phyloP scores from a whole-genome alignment of 2,113 vertebrate genomes.

The Nyctereutes procyonoides region DNA sequence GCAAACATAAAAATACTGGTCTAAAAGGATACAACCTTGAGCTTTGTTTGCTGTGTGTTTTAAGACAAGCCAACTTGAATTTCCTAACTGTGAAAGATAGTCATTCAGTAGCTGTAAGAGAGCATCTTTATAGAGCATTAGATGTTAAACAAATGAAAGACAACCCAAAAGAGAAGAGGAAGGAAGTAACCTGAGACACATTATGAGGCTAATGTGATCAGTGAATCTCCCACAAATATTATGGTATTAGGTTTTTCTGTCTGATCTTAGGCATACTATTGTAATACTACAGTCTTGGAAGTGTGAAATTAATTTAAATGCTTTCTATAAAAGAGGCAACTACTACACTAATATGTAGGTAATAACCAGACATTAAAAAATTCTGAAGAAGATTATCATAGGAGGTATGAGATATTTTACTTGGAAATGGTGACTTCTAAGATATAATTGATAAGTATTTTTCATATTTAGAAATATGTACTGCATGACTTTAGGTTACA shows the following conservation, averaged over 20 bases:
- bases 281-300: neutral
- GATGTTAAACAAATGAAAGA: neutral
- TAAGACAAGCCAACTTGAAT: neutral
- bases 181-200: neutral
- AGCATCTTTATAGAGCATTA: neutral
- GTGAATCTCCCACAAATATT: neutral
- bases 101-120: neutral
- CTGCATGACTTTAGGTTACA: neutral
- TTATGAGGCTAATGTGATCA: neutral
- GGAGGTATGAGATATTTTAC: neutral
- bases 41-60: neutral
- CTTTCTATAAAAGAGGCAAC: neutral
- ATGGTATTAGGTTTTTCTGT: neutral
- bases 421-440: neutral
- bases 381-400: neutral
- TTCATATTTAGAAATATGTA: neutral
- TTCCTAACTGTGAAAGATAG: neutral
- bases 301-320: neutral
- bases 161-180: neutral
- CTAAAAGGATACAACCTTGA: neutral
- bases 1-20: conserved; percentile 14
- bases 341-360: neutral
- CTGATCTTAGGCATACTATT: neutral
- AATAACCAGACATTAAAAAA: neutral
- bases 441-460: neutral